Conservation (phyloP, 2,113 vertebrate genomes). For the Chionis minor region DNA sequence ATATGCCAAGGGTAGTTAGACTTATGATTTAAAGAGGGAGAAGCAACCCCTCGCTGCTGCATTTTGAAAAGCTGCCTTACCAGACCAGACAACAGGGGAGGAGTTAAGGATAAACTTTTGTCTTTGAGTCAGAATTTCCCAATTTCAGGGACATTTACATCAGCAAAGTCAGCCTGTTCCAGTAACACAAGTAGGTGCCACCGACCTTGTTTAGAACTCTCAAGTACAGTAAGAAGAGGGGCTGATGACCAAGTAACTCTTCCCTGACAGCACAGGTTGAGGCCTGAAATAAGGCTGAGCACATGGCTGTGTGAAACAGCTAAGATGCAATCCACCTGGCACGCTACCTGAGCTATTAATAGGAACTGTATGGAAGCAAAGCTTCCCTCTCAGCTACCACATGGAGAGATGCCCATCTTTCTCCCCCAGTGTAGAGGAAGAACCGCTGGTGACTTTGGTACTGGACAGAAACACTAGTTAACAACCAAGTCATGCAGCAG, state of each 20-base stretch:
- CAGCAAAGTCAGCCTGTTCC: not conserved
- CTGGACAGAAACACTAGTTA: not conserved
- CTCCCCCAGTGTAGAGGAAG: not conserved
- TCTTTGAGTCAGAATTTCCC: not conserved
- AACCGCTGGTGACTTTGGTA: not conserved
- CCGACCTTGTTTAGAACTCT: not conserved
- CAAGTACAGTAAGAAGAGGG: not conserved
- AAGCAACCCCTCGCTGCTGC: not conserved
- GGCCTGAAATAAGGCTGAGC: not conserved
- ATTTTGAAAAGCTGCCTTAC: not conserved
- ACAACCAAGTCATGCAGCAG: not conserved
- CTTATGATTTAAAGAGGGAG: not conserved
- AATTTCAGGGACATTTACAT: not conserved
- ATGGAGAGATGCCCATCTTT: not conserved
- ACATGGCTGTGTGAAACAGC: not conserved
- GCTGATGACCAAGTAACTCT: not conserved
- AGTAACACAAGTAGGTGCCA: not conserved
- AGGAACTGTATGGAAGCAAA: not conserved
- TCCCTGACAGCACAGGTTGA: not conserved
- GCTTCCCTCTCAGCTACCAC: not conserved
- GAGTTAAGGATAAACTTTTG: not conserved
- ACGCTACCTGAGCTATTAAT: not conserved
- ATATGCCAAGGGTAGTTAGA: not conserved
- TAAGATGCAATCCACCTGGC: not conserved
- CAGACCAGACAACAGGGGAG: not conserved